Base-by-base conservation (phyloP, 2,113 vertebrate genomes). In the Austrofundulus limnaeus region DNA sequence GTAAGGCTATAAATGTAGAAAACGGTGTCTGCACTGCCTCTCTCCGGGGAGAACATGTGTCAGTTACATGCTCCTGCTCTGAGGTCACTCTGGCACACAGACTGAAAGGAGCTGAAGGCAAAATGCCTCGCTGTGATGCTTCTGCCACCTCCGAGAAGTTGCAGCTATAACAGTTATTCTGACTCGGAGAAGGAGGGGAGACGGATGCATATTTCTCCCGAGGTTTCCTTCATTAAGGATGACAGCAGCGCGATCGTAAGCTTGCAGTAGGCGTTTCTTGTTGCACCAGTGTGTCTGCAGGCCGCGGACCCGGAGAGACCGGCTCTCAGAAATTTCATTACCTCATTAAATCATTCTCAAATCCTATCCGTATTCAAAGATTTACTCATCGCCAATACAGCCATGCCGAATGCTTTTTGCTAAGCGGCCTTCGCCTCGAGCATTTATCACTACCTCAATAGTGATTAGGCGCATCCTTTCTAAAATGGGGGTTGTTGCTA, bases 251-350 rank as follows among this genome's bases (percentile, higher is more conserved):
- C 49, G 66, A 60, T 67, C 54, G 21, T 58, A 19, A 66, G 67
- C 74, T 75, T 62, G 73, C 68, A 72, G 72, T 78, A 70, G 52
- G 71, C 54, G 25, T 78, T 78, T 54, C 15, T 58, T 59, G 47
- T 72, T 81, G 66, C 71, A 70, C 72, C 51, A 11, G 16, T 72
- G 72, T 79, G 70, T 85, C 80, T 83, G 58, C 78, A 77, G 76
- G 82, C 70, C 52, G 9, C 69, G 71, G 62, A 81, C 66, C 81
- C 75, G 39, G 46, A 60, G 69, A 78, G 76, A 80, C 72, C 45
- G n/a, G 53, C 67, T 63, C 70, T 82, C 70, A 65, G 72, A 79
- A 82, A 84, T 76, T 77, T 85, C 76, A 85, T 87, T 80, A 83
- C 74, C 85, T 82, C 21, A 54, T 84, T 78, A 84, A 82, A 81